Evolutionary conservation across 2,113 vertebrate species (phyloP).

Genomic region (Trichomycterus rosablanca): DNA sequence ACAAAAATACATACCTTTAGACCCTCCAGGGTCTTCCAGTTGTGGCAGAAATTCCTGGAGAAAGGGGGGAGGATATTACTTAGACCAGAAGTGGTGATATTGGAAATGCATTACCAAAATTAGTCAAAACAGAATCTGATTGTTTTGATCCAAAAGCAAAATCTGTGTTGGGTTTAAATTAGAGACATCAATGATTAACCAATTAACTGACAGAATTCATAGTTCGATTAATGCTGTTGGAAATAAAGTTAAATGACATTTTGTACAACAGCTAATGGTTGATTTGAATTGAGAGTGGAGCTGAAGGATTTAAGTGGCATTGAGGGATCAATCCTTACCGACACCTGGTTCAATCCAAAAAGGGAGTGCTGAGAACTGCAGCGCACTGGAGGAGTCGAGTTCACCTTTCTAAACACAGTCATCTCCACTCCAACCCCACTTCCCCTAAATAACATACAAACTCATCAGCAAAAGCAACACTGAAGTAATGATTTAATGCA

Average conservation of each 20-base stretch:
- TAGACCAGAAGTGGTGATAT: too few species aligned
- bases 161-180: too few species aligned
- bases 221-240: too few species aligned
- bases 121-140: too few species aligned
- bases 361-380: slow-evolving; percentile 89
- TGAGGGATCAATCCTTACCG: slow-evolving; percentile 78
- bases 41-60: slow-evolving; percentile 79
- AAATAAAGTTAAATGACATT: too few species aligned
- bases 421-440: slow-evolving; percentile 81
- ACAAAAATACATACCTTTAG: slow-evolving; percentile 63
- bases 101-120: too few species aligned
- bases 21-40: slow-evolving; percentile 72
- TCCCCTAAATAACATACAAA: slow-evolving; percentile 61
- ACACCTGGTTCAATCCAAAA: slow-evolving; percentile 86
- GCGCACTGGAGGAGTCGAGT: slow-evolving; percentile 82
- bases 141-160: too few species aligned
- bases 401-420: slow-evolving; percentile 86
- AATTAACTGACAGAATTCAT: not conserved
- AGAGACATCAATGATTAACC: too few species aligned
- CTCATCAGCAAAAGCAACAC: not conserved
- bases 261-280: too few species aligned
- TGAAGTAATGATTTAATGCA: too few species aligned
- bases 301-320: too few species aligned
- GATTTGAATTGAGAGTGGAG: too few species aligned
- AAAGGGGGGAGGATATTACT: not conserved